Evolutionary conservation across 2,113 vertebrate species (phyloP).

Genomic region (Paramisgurnus dabryanus): DNA sequence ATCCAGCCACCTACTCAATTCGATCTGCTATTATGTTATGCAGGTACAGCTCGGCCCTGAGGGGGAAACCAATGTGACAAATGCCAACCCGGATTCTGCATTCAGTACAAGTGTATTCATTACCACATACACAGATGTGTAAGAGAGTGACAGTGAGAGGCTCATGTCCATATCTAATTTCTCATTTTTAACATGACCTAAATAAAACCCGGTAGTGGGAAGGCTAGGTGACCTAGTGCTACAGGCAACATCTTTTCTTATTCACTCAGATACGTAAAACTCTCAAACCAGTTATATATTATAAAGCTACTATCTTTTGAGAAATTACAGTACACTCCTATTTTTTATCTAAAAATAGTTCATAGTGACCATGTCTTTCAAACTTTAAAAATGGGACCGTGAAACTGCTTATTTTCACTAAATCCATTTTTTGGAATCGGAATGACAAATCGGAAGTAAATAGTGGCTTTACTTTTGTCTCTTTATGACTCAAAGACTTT

Average conservation of each 20-base stretch:
- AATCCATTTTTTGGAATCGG: too few relatives aligned
- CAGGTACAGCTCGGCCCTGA: conserved; percentile 58
- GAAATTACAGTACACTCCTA: too few relatives aligned
- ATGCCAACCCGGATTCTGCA: conserved; percentile 61
- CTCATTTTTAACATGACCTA: conserved; percentile 46
- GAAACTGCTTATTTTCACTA: too few relatives aligned
- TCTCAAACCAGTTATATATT: conserved; percentile 6
- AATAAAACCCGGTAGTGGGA: conserved; percentile 39
- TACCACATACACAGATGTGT: conserved; percentile 54
- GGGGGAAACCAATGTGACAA: conserved; percentile 60
- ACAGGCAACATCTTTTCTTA: conserved; percentile 24
- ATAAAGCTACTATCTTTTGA: neutral
- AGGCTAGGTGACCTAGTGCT: conserved; percentile 52
- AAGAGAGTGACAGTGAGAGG: conserved; percentile 40
- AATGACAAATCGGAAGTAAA: too few relatives aligned
- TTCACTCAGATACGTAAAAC: conserved; percentile 8
- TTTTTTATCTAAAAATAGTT: too few relatives aligned
- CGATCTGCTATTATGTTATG: conserved; percentile 61
- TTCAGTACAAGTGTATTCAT: conserved; percentile 56
- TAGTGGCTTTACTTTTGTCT: too few relatives aligned
- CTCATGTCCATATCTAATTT: conserved; percentile 18
- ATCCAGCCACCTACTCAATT: conserved; percentile 66
- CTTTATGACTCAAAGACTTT: too few relatives aligned
- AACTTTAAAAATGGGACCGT: too few relatives aligned
- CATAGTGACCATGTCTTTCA: too few relatives aligned